Conservation (phyloP, 2,113 vertebrate species). For the Acinonyx jubatus region DNA sequence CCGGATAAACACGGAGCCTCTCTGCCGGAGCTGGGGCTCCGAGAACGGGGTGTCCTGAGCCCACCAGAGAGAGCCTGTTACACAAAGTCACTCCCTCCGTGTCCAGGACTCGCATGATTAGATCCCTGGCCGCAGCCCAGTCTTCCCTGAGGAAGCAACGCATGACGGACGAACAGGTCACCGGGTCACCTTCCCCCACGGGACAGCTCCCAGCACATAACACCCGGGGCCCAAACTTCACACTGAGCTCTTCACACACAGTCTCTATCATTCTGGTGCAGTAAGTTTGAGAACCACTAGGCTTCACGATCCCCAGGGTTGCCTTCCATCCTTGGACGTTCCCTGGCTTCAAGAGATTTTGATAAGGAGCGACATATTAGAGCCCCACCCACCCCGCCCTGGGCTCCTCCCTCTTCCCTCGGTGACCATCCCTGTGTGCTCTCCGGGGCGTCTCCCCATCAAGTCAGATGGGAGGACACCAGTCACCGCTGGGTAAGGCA, state of each 20-base stretch:
- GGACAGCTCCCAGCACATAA: not conserved
- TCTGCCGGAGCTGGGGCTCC: conserved; percentile 23
- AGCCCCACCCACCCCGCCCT: not conserved
- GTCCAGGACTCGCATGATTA: not conserved
- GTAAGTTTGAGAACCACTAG: not conserved
- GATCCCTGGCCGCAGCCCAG: not conserved
- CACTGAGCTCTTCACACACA: not conserved
- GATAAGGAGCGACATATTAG: not conserved
- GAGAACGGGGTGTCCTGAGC: conserved; percentile 63
- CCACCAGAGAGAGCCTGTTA: not conserved
- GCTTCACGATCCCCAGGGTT: not conserved
- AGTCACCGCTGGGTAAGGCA: not conserved
- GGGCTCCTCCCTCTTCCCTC: no score
- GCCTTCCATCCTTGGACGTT: not conserved
- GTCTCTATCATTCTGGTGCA: not conserved
- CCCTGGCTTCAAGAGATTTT: not conserved
- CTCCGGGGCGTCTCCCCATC: not conserved
- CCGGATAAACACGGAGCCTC: conserved; percentile 43
- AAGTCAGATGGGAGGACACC: not conserved
- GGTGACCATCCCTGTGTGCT: no score
- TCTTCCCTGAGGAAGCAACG: not conserved
- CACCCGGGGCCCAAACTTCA: not conserved
- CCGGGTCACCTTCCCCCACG: not conserved
- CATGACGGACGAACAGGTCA: not conserved
- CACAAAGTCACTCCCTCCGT: not conserved